A percentile compares a stretch with the other conserved stretches of the same genome.
phyloP scores from a whole-genome alignment of 2,113 vertebrate genomes.

The Empidonax alnorum region DNA sequence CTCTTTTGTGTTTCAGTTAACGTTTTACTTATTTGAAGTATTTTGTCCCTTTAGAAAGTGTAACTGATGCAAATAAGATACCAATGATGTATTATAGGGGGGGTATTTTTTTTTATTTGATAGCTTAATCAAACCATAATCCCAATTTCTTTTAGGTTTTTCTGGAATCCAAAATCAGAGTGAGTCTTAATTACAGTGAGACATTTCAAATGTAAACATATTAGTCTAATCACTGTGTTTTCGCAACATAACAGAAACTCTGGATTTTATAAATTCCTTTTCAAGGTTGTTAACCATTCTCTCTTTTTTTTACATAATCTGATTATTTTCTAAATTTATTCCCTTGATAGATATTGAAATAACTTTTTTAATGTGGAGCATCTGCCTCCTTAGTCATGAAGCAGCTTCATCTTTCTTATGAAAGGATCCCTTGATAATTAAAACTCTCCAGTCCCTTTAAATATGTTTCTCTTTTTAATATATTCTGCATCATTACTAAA shows the following conservation, averaged over 20 bases:
- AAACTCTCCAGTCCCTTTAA: not conserved
- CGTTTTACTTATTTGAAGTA: not conserved
- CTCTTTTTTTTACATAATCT: not conserved
- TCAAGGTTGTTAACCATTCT: not conserved
- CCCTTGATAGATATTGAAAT: not conserved
- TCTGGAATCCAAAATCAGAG: not conserved
- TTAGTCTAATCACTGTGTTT: not conserved
- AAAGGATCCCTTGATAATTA: not conserved
- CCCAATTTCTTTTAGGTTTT: not conserved
- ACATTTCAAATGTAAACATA: not conserved
- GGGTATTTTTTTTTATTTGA: not conserved
- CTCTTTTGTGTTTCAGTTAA: not conserved
- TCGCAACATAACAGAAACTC: not conserved
- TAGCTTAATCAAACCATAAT: not conserved
- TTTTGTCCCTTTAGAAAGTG: not conserved
- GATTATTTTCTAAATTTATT: not conserved
- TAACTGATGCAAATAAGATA: not conserved
- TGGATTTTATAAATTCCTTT: not conserved
- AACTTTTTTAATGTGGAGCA: not conserved
- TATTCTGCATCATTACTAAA: not conserved
- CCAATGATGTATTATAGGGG: rapidly evolving
- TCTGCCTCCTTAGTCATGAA: not conserved
- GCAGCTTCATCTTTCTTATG: not conserved
- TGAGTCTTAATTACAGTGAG: not conserved
- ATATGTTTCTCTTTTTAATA: not conserved